Conservation (phyloP, 2,113 vertebrate genomes). For the Serinus canaria region DNA sequence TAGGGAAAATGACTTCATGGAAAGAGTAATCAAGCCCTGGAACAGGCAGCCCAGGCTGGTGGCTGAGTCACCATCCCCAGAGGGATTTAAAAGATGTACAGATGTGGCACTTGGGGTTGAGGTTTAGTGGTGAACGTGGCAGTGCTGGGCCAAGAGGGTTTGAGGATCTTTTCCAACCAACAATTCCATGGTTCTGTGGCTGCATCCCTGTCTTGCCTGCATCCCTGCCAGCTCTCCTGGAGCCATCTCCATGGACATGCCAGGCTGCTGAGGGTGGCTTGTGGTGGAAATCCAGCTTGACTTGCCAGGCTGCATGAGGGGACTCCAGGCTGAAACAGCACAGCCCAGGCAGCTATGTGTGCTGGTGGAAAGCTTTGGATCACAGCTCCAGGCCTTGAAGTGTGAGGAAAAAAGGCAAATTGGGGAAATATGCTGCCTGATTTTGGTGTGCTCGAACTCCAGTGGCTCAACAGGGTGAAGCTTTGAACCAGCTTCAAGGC, state of each 20-base stretch:
- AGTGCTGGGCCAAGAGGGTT: not conserved
- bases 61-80: not conserved
- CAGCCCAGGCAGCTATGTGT: not conserved
- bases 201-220: not conserved
- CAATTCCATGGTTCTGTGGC: not conserved
- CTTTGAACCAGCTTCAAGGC: not conserved
- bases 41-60: not conserved
- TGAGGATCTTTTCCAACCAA: not conserved
- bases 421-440: not conserved
- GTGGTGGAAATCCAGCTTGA: not conserved
- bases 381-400: not conserved
- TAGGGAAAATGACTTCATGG: not conserved
- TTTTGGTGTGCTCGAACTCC: not conserved
- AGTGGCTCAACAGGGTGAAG: not conserved
- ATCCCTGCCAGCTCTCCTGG: not conserved
- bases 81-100: not conserved
- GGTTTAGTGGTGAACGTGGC: not conserved
- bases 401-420: fast-evolving
- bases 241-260: too few species aligned
- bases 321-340: not conserved
- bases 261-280: not conserved
- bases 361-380: not conserved
- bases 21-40: not conserved
- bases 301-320: not conserved
- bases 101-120: not conserved